Evolutionary conservation across 2,113 vertebrate genomes (phyloP), one percentile per base, ranked within the genome.

Genomic region (Coracopsis vasa): DNA sequence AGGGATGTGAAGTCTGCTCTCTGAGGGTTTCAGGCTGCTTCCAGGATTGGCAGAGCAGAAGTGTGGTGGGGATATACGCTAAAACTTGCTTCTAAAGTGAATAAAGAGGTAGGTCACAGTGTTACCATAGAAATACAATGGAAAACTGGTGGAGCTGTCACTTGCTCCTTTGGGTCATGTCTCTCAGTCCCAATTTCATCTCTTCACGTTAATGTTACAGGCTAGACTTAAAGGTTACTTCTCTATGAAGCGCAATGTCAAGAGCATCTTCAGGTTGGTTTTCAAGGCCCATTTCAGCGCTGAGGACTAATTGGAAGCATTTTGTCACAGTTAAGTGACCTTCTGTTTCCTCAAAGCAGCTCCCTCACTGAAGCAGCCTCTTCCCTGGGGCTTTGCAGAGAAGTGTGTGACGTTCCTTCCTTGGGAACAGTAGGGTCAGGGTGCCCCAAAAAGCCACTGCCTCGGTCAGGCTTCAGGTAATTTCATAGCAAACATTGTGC

Each of bases 121-220:
- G 88, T 95, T 95, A 18, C 78, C 91, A 85, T 93, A 90, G 94
- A 56, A 65, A 91, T 96, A 58, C 42, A 58, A 24, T 58, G 33
- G 56, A 24, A 35, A 35, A 58, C 20, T 31, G n/a, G 53, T 42
- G 73, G 75, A 84, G 71, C 81, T 96, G 82, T 80, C 64, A 67
- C 60, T 86, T 82, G 82, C n/a, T 94, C 58, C 60, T 77, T 54
- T 90, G 79, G 93, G 90, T 93, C 11, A 0, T 83, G 45, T 72
- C 85, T 92, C 47, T 37, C 60, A 47, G 82, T 39, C 80, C 56
- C 54, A 62, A 44, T 80, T 88, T 88, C 60, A 80, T 83, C 60
- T 92, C 0, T 85, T 91, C 66, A 10, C 58, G 24, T 86, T 58
- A 88, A 45, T 23, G 74, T 80, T 86, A 79, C 37, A 48, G 72